Evolutionary conservation across 2,888 invertebrate species (phyloP).

Genomic region (Scelioninae gen. 2): DNA sequence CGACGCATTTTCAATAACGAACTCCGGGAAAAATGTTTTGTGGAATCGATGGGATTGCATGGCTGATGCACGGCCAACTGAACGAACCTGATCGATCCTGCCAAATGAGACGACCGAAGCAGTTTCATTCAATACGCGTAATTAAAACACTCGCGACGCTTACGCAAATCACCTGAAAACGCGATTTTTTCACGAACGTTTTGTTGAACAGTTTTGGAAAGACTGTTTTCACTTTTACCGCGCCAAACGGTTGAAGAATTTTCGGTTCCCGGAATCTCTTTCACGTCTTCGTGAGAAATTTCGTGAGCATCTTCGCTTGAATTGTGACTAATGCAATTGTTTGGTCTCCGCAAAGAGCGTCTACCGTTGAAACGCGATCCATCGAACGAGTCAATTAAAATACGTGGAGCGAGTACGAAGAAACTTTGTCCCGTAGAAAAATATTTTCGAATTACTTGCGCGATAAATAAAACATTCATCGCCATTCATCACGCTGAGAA

Average conservation of each 20-base stretch:
- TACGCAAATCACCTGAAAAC: no score
- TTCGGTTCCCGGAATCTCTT: background rate
- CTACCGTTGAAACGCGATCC: slow-evolving; percentile 12
- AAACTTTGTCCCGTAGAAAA: background rate
- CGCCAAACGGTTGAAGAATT: background rate
- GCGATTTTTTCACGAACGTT: no score
- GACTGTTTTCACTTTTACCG: no score
- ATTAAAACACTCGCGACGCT: no score
- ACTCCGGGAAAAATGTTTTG: no score
- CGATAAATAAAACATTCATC: background rate
- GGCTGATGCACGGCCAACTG: no score
- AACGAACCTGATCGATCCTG: no score
- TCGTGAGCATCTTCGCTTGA: background rate
- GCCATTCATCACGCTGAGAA: background rate
- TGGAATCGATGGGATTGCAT: no score
- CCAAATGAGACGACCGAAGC: no score
- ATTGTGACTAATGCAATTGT: slow-evolving; percentile 10
- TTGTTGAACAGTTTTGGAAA: no score
- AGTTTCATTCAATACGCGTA: no score
- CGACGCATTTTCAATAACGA: no score
- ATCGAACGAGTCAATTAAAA: slow-evolving; percentile 19
- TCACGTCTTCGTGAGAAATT: background rate
- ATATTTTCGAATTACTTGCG: slow-evolving; percentile 1
- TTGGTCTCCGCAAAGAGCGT: background rate
- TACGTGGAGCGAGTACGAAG: slow-evolving; percentile 3